phyloP scores from a whole-genome alignment of 2,113 vertebrate genomes.

The Cairina moschata region DNA sequence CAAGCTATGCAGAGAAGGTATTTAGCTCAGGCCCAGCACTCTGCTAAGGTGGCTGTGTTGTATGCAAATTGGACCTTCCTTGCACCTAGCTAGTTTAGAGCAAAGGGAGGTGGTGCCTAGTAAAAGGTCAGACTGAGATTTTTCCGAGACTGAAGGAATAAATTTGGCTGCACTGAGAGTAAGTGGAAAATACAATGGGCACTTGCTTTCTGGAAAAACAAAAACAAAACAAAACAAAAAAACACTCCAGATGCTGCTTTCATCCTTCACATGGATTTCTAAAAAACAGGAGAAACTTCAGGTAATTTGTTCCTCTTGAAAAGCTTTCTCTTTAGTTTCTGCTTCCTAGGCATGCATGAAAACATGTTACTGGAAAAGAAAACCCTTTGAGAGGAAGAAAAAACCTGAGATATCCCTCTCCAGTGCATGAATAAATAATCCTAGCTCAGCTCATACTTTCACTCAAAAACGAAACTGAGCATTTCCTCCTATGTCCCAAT shows the following conservation, averaged over 20 bases:
- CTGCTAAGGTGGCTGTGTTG: fast-evolving
- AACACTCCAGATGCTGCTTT: not conserved
- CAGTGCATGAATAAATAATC: constrained; percentile 30
- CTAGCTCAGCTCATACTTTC: not conserved
- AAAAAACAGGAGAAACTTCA: not conserved
- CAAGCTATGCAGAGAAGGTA: not conserved
- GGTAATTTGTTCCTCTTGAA: not conserved
- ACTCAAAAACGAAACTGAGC: not conserved
- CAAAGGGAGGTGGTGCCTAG: not conserved
- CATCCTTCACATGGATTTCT: not conserved
- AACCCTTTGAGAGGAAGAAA: not conserved
- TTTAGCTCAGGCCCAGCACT: not conserved
- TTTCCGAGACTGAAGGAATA: not conserved
- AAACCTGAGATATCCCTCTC: not conserved
- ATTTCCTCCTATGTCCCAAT: constrained; percentile 6
- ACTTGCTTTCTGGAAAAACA: not conserved
- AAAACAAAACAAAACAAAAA: not conserved
- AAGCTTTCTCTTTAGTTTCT: constrained; percentile 2
- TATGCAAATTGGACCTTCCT: not conserved
- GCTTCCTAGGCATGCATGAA: not conserved
- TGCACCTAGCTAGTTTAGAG: not conserved
- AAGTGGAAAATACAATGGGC: not conserved
- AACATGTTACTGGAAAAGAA: not conserved
- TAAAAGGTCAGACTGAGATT: not conserved
- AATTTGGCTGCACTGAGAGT: not conserved